Evolutionary conservation across 1,140 invertebrate genomes (phyloP).

Genomic region (Apis dorsata): DNA sequence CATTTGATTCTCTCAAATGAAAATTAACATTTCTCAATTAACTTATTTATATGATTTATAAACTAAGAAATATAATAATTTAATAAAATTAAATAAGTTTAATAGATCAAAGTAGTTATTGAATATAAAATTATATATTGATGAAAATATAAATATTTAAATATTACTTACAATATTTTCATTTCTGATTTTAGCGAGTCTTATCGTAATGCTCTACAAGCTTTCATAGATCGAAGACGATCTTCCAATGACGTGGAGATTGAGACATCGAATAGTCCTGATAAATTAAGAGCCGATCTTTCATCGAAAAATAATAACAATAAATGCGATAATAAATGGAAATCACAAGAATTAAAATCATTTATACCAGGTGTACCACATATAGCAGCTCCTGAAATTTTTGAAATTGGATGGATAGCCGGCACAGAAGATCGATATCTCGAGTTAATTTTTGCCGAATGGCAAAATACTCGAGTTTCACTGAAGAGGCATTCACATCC

Average conservation of each 20-base stretch:
- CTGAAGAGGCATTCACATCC: slow-evolving; percentile 66
- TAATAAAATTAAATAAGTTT: background rate
- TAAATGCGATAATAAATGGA: slow-evolving; percentile 51
- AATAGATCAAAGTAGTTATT: too few relatives aligned
- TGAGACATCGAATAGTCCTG: slow-evolving; percentile 47
- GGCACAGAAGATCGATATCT: slow-evolving; percentile 72
- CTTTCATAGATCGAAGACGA: slow-evolving; percentile 67
- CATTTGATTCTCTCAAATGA: background rate
- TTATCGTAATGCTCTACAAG: slow-evolving; percentile 69
- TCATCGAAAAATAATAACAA: slow-evolving; percentile 46
- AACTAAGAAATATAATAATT: background rate
- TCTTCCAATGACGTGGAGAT: slow-evolving; percentile 35
- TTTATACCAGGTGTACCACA: slow-evolving; percentile 63
- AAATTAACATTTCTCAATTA: background rate
- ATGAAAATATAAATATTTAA: background rate
- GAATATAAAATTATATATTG: too few relatives aligned
- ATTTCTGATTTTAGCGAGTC: slow-evolving; percentile 66
- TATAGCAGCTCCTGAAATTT: slow-evolving; percentile 63
- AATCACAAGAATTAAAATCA: slow-evolving; percentile 24
- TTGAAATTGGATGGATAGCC: slow-evolving; percentile 70
- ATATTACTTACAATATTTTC: background rate
- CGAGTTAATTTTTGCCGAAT: slow-evolving; percentile 70
- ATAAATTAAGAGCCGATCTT: slow-evolving; percentile 56
- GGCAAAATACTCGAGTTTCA: slow-evolving; percentile 70
- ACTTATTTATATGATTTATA: background rate